phyloP scores from a whole-genome alignment of 2,888 invertebrate species.

The Metacarcinus magister region DNA sequence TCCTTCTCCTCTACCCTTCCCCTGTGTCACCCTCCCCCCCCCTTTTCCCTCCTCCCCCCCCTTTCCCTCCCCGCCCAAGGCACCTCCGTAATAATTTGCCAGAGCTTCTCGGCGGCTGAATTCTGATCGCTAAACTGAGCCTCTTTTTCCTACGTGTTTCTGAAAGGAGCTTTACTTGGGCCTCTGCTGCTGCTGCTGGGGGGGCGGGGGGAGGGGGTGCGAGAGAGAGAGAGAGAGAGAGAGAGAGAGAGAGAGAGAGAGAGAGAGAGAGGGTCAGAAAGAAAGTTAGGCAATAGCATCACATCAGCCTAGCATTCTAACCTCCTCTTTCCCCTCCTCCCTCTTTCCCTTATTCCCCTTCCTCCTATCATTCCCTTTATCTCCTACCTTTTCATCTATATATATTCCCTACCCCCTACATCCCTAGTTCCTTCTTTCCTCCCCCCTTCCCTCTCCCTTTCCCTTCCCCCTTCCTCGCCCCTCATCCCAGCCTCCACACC shows the following conservation, averaged over 20 bases:
- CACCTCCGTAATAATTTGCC: not conserved
- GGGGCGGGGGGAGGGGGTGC: not conserved
- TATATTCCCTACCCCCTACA: not conserved
- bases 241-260: slow-evolving; percentile 26
- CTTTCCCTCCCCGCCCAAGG: not conserved
- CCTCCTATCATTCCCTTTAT: not conserved
- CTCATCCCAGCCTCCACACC: too few relatives aligned
- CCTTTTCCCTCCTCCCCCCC: not conserved
- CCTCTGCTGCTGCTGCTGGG: too few relatives aligned
- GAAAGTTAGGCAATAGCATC: not conserved
- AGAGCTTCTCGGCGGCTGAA: not conserved
- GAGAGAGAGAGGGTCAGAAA: not conserved
- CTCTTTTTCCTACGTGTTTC: not conserved
- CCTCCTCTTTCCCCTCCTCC: not conserved
- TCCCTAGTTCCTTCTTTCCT: not conserved
- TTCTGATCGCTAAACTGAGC: not conserved
- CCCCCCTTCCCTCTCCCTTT: not conserved
- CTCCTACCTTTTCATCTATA: not conserved
- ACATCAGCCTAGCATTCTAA: not conserved
- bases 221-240: slow-evolving; percentile 21
- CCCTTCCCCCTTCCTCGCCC: too few relatives aligned
- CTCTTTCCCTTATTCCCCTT: not conserved
- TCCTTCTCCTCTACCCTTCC: not conserved
- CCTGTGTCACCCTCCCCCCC: not conserved
- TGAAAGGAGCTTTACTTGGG: not conserved